Evolutionary conservation across 1,140 invertebrate species (phyloP).

Genomic region (Octopus bimaculoides): DNA sequence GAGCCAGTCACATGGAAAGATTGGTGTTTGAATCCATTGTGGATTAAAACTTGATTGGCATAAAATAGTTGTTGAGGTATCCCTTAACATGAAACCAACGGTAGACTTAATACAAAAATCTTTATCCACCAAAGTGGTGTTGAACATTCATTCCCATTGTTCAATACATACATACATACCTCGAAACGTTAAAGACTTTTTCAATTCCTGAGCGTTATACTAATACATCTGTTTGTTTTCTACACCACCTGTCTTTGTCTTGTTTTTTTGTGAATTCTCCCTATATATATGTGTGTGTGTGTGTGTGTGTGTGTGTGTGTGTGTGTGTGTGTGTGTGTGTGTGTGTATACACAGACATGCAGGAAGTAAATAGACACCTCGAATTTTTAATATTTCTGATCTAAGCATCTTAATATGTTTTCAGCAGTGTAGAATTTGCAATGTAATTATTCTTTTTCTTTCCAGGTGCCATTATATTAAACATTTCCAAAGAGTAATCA

Average conservation of each 20-base stretch:
- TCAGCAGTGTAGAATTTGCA: neutral
- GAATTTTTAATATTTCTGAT: neutral
- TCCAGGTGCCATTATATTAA: neutral
- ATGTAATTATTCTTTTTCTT: neutral
- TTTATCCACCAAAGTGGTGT: neutral
- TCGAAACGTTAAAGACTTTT: neutral
- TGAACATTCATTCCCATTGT: neutral
- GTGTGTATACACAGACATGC: neutral
- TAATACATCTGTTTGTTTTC: neutral
- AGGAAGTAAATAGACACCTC: neutral
- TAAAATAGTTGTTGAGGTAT: neutral
- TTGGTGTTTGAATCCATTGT: neutral
- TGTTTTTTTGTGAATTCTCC: neutral
- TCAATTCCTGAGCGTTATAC: neutral
- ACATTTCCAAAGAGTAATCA: neutral
- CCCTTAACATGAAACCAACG: neutral
- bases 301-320: neutral
- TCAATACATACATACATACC: neutral
- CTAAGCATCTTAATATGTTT: neutral
- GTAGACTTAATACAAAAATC: neutral
- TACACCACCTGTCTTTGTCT: neutral
- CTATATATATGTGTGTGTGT: no score
- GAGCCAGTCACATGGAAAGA: neutral
- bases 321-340: neutral
- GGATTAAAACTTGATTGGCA: neutral